These are phyloP conservation scores for Ceriagrion tenellum DNA, from an alignment of 2,888 invertebrate species.

Conservation along the genomic window DNA sequence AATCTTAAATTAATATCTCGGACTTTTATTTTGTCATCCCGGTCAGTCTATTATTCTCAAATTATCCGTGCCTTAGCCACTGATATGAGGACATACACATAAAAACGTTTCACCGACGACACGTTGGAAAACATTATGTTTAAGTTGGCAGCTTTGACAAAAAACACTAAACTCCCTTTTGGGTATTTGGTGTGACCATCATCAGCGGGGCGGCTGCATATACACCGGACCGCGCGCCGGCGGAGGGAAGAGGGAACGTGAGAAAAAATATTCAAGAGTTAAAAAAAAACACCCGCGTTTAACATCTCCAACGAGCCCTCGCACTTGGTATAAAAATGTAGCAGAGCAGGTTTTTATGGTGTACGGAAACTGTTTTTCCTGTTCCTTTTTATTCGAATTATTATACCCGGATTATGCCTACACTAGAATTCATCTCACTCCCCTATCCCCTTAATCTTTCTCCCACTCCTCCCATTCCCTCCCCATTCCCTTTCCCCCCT, in stretches of 20 bases:
- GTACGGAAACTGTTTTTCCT: constrained; percentile 64
- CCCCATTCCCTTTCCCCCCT: not conserved
- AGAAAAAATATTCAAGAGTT: constrained; percentile 53
- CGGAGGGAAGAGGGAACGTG: not conserved
- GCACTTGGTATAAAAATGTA: constrained; percentile 64
- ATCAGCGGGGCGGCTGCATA: not conserved
- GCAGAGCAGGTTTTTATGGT: constrained; percentile 65
- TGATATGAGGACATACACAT: not conserved
- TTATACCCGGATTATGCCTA: constrained; percentile 62
- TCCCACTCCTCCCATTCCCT: not conserved
- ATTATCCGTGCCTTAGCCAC: not conserved
- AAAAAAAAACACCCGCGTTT: constrained; percentile 58
- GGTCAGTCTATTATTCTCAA: no score
- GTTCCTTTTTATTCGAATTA: constrained; percentile 63
- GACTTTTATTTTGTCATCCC: no score
- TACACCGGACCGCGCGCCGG: not conserved
- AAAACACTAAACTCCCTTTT: not conserved
- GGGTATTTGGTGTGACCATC: constrained; percentile 12
- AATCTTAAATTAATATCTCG: no score
- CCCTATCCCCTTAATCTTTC: not conserved
- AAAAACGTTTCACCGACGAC: not conserved
- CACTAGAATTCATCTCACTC: constrained; percentile 53
- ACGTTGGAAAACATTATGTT: not conserved
- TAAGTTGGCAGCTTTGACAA: not conserved
- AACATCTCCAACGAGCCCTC: constrained; percentile 65